Conservation (phyloP, 2,888 invertebrate species). For the Dynastes maya region DNA sequence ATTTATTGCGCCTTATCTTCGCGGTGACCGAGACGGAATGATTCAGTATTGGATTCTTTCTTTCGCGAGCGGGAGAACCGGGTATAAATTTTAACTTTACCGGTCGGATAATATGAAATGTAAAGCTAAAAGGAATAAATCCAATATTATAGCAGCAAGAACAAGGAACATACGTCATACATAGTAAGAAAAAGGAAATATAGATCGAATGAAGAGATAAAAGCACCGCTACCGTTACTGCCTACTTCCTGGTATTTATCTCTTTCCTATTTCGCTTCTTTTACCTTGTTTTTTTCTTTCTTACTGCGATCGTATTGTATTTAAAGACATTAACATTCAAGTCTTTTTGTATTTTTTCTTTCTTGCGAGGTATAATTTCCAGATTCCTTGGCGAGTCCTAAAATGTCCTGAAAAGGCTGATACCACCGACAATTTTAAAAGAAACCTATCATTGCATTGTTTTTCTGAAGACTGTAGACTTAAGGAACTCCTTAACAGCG, state of each 20-base stretch:
- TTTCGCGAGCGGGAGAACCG: not conserved
- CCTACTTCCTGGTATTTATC: too few species aligned
- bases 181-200: not conserved
- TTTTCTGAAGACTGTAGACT: too few species aligned
- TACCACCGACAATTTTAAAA: too few species aligned
- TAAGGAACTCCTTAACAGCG: too few species aligned
- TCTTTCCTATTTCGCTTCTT: too few species aligned
- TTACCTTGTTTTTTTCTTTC: too few species aligned
- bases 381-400: conserved; percentile 9
- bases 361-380: not conserved
- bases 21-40: not conserved
- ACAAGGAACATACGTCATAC: not conserved
- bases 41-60: not conserved
- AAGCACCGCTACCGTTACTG: too few species aligned
- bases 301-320: too few species aligned
- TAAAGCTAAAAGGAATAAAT: conserved; percentile 6
- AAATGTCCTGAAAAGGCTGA: too few species aligned
- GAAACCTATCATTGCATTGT: too few species aligned
- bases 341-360: not conserved
- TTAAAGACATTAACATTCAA: not conserved
- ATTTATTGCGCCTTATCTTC: not conserved
- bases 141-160: not conserved
- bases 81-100: not conserved
- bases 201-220: too few species aligned
- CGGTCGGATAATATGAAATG: not conserved